Base-by-base conservation (phyloP, 2,888 invertebrate species). In the Apotomis turbidana region DNA sequence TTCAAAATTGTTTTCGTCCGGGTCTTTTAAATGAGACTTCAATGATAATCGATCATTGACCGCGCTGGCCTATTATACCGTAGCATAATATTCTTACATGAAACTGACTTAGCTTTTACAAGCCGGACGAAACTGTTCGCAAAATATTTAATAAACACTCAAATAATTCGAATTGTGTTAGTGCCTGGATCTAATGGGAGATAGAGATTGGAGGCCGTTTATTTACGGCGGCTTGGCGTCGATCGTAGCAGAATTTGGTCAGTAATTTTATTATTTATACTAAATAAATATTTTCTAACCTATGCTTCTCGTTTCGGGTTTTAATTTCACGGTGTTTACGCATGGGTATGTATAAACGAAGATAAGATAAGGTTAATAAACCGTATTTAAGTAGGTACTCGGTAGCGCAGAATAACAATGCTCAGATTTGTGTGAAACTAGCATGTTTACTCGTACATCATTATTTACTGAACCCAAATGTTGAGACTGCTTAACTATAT, bases 181-280 rank as follows among this genome's bases (percentile, higher is more conserved):
- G 68, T 75, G 70, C 76, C 76, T 58, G 76, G 84, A 84, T 94
- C 95, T 95, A 85, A 96, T 96, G 96, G 96, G 95, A 94, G 95
- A 95, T 88, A 94, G 94, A 84, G 97, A 97, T 90, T 98, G 98
- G 98, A 95, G 97, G 92, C 98, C 98, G 85, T 99, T 98, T 94
- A 94, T 98, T 82, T 98, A 98, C 94, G 98, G 98, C 88, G 98
- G 98, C 78, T 87, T 98, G 80, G 98, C 98, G 87, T 98, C 98
- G 77, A 97, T 98, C 81, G 96, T 97, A 79, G 98, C 98, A 71
- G 98, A 99, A 94, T 97, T 97, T 91, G 98, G 98, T 98, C 94
- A 94, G 94, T 85, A 49, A 68, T 66, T 73, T 15, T 58, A 41
- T 67, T 68, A 71, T 70, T 69, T 59, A 13, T 57, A 51, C 73